Evolutionary conservation across 35 echinoderm and acorn worm species (phyloP), one percentile per base, ranked within the genome.

Genomic region (Ptychodera flava): DNA sequence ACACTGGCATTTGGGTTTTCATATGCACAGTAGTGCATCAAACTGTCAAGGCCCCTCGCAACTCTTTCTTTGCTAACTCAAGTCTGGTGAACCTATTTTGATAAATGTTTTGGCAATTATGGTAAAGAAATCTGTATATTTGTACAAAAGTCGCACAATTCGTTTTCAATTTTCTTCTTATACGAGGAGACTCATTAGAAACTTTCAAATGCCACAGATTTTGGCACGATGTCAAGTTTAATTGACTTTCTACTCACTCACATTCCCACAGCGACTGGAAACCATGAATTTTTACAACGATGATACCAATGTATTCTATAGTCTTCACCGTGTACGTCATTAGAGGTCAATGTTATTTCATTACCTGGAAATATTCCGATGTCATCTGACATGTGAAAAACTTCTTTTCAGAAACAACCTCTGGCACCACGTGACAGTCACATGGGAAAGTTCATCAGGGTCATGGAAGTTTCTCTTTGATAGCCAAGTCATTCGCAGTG

Each of bases 391-490:
- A 64, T 64, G 22, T 22, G 6, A 12, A 12, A 64, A 12, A 64
- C 45, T 37, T 36, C n/a, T 35, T 37, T n/a, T 10, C 82, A 83
- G 82, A 22, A 28, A 83, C 82, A 10, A 33, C 16, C 10, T 1
- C 1, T 83, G 92, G 92, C 89, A 84, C 64, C 89, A 87, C 31
- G 83, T 94, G 32, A 75, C 88, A 10, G 81, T 94, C 33, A 88
- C 88, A 0, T 94, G 92, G 92, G 76, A 85, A 35, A 85, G 92
- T 36, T 12, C 37, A 36, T 52, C 83, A 1, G 92, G 92, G 14
- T 32, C 28, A 0, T 94, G 92, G 92, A 81, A 33, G 14, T 33
- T 88, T 31, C 90, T 88, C 35, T 36, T 88, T 6, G 85, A 94
- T 38, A 85, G 86, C 27, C 22, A 33, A 1, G 1, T 85, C 31